These are phyloP conservation scores for Hylaeus anthracinus DNA, from an alignment of 1,140 invertebrate species.

Conservation along the genomic window DNA sequence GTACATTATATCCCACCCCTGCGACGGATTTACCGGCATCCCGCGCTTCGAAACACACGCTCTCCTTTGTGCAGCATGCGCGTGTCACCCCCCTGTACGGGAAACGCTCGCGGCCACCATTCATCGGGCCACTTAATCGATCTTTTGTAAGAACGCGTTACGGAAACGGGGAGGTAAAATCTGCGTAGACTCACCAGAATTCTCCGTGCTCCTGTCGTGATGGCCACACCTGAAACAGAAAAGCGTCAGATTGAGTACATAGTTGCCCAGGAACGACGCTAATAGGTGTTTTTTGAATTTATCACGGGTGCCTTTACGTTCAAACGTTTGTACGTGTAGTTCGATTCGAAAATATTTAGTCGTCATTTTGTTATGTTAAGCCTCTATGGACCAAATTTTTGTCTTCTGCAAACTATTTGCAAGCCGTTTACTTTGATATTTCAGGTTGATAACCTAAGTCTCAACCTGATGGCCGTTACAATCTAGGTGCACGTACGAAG, in stretches of 20 bases:
- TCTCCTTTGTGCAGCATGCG: background rate
- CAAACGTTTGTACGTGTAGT: too few relatives aligned
- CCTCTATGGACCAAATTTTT: too few relatives aligned
- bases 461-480: too few relatives aligned
- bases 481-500: too few relatives aligned
- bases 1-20: background rate
- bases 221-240: conserved; percentile 20
- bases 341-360: too few relatives aligned
- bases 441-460: too few relatives aligned
- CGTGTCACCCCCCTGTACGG: background rate
- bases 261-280: too few relatives aligned
- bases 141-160: background rate
- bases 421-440: too few relatives aligned
- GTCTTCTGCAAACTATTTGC: too few relatives aligned
- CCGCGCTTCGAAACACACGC: background rate
- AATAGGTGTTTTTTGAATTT: too few relatives aligned
- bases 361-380: too few relatives aligned
- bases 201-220: conserved; percentile 4
- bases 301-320: too few relatives aligned
- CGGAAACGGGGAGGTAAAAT: background rate
- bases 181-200: conserved; percentile 7
- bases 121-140: background rate
- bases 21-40: background rate
- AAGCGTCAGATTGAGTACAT: background rate
- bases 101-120: background rate